Evolutionary conservation across 1,140 invertebrate genomes (phyloP).

Genomic region (Cryptotermes secundus): DNA sequence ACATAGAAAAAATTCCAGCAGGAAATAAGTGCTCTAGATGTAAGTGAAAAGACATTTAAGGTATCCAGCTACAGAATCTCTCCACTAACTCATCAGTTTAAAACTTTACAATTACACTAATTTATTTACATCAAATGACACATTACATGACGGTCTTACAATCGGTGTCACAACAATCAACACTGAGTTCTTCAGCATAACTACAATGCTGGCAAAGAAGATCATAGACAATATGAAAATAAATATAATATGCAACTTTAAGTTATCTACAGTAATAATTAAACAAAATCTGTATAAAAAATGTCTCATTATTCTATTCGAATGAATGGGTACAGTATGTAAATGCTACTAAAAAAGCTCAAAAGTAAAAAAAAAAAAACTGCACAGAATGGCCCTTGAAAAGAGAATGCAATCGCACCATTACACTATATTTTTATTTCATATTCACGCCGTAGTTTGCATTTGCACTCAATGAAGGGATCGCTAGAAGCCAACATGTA

Average conservation of each 20-base stretch:
- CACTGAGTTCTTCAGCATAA: background rate
- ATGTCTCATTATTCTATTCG: background rate
- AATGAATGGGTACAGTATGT: background rate
- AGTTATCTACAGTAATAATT: constrained; percentile 11
- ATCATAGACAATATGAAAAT: background rate
- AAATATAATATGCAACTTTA: constrained; percentile 8
- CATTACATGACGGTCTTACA: constrained; percentile 5
- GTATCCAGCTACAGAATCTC: background rate
- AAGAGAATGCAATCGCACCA: background rate
- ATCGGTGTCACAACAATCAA: constrained; percentile 15
- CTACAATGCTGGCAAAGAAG: background rate
- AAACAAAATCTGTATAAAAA: constrained; percentile 14
- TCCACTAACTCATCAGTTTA: background rate
- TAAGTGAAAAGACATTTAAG: too few relatives aligned
- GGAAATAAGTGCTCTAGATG: too few relatives aligned
- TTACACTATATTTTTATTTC: background rate
- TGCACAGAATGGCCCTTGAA: background rate
- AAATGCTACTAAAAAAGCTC: background rate
- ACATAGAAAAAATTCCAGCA: too few relatives aligned
- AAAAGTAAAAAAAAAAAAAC: background rate
- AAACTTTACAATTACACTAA: constrained; percentile 18
- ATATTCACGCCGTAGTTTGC: background rate
- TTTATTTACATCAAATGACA: constrained; percentile 20
- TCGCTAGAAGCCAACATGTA: constrained; percentile 6
- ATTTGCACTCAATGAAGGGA: background rate